Conservation (phyloP, 1,140 invertebrate genomes). For the Camponotus vicinus region DNA sequence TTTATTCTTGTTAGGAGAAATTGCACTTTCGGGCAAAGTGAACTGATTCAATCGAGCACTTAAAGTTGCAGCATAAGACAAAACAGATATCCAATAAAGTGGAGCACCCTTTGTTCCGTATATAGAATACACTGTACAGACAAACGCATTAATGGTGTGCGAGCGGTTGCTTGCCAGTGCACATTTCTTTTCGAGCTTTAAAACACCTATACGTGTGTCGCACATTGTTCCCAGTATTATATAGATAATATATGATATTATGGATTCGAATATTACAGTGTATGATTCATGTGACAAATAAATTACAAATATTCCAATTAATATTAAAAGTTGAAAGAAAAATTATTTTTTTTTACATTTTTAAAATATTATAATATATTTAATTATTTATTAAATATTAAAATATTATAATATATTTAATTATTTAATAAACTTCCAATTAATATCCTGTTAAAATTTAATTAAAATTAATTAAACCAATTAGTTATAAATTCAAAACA, state of each 20-base stretch:
- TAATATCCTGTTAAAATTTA: background rate
- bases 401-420: background rate
- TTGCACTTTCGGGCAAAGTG: background rate
- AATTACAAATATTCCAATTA: background rate
- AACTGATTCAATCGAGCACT: slow-evolving; percentile 1
- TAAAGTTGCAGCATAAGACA: background rate
- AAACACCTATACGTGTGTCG: background rate
- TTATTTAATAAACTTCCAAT: background rate
- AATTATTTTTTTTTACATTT: background rate
- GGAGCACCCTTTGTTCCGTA: slow-evolving; percentile 13
- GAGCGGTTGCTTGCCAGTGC: background rate
- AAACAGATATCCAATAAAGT: slow-evolving; percentile 34
- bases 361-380: background rate
- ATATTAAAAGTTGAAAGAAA: background rate
- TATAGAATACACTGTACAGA: background rate
- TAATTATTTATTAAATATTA: no score
- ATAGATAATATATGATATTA: background rate
- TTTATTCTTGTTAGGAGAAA: background rate
- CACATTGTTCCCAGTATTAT: background rate
- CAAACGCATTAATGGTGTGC: background rate
- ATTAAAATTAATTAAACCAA: background rate
- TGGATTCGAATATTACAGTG: background rate
- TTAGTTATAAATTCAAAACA: background rate
- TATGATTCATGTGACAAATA: background rate
- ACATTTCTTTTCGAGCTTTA: slow-evolving; percentile 15